Conservation (phyloP, 2,888 invertebrate species). For the Lasioglossum zephyrum region DNA sequence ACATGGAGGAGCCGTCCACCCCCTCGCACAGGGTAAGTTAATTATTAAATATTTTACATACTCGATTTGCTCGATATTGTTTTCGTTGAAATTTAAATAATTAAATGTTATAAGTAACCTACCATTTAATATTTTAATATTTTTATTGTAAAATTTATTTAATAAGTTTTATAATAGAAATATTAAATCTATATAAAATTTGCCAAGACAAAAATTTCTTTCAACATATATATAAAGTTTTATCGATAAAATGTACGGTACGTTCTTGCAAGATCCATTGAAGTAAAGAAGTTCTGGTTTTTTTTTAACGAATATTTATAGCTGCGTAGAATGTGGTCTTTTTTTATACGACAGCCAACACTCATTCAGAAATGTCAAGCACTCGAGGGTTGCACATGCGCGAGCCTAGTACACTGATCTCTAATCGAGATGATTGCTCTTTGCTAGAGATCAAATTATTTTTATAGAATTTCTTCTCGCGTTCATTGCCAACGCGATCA, state of each 20-base stretch:
- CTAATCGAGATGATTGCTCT: neutral
- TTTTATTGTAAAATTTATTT: too few relatives aligned
- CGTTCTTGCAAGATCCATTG: neutral
- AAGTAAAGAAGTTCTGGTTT: neutral
- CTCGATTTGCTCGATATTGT: neutral
- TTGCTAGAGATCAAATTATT: constrained; percentile 8
- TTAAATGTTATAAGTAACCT: too few relatives aligned
- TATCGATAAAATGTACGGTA: neutral
- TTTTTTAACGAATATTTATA: constrained; percentile 17
- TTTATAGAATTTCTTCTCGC: neutral
- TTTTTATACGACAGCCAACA: constrained; percentile 14
- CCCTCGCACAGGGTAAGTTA: constrained; percentile 76
- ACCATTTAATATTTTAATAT: too few relatives aligned
- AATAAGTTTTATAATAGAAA: too few relatives aligned
- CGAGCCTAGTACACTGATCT: constrained; percentile 4
- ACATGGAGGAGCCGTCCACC: constrained; percentile 77
- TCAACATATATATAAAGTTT: too few relatives aligned
- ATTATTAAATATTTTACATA: neutral
- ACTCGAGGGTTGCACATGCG: constrained; percentile 19
- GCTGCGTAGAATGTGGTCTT: constrained; percentile 9
- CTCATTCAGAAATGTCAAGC: constrained; percentile 18
- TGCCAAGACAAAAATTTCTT: too few relatives aligned
- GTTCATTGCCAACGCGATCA: neutral
- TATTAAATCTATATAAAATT: too few relatives aligned
- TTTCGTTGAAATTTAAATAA: neutral